Base-by-base conservation (phyloP, 2,888 invertebrate species). In the Panzeria rudis region DNA sequence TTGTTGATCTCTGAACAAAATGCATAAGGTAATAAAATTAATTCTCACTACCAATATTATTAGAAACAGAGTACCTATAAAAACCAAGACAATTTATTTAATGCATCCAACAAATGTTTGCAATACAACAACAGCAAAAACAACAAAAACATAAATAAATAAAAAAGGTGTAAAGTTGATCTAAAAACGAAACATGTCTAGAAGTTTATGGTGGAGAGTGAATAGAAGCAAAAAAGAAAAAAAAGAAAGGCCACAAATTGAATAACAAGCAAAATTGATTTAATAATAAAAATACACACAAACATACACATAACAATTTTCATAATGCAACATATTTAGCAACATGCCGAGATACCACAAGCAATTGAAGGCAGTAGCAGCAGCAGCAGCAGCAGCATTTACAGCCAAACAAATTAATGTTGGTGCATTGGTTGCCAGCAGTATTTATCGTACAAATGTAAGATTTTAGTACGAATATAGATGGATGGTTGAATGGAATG, bases 241-340 rank as follows among this genome's bases (percentile, higher is more conserved):
- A 62, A 62, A 71, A 38, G 68, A 81, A 76, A 78, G 59, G 25
- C 69, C 71, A 77, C 82, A 85, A 84, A 85, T 85, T 85, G 82
- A 85, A 85, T 85, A 82, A 85, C 85, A 85, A 85, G 85, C 78
- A 75, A 85, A 85, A 85, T 85, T 85, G 85, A 85, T 85, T 85
- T 85, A 85, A 85, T 85, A 85, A 80, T 80, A 80, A 80, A 80
- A 80, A 50, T 80, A 56, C 80, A 59, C 56, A 73, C 66, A 59
- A 73, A 82, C 78, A 69, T 13, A 73, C 38, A 68, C 41, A 78
- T 69, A 72, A 66, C 78, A 85, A 64, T 68, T 64, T 77, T 50
- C 59, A 85, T 73, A 78, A 75, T 85, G 82, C 73, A 81, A 77
- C 77, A 77, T 73, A 81, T 81, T 84, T 84, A 81, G 83, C 72